Conservation (phyloP, 2,888 invertebrate species). For the Sphinx pinastri region DNA sequence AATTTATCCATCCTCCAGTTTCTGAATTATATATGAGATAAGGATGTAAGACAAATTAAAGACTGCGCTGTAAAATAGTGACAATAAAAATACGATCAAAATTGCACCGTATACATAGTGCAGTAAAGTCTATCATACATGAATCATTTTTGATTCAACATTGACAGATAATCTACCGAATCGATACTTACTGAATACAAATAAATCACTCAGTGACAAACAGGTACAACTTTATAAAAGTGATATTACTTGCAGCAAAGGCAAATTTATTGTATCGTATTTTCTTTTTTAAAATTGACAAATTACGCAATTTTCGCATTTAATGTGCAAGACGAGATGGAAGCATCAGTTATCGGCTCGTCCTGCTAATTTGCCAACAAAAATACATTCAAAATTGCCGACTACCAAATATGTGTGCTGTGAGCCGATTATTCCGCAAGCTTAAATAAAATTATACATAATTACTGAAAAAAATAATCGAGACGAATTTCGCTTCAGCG, state of each 20-base stretch:
- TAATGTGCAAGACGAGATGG: slow-evolving; percentile 44
- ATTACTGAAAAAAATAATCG: slow-evolving; percentile 46
- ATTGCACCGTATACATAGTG: slow-evolving; percentile 6
- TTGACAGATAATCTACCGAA: slow-evolving; percentile 41
- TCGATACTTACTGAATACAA: slow-evolving; percentile 42
- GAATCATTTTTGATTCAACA: slow-evolving; percentile 27
- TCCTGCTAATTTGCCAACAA: slow-evolving; percentile 29
- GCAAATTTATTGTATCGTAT: slow-evolving; percentile 32
- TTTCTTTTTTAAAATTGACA: slow-evolving; percentile 25
- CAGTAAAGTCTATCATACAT: neutral
- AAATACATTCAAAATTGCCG: slow-evolving; percentile 52
- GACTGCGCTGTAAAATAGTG: slow-evolving; percentile 5
- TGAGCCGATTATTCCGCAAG: slow-evolving; percentile 52
- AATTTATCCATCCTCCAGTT: neutral
- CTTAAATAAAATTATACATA: slow-evolving; percentile 62
- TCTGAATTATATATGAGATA: slow-evolving; percentile 17
- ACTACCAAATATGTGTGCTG: slow-evolving; percentile 61
- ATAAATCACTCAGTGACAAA: slow-evolving; percentile 57
- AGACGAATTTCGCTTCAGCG: slow-evolving; percentile 24
- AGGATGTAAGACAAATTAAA: slow-evolving; percentile 26
- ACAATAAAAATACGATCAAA: slow-evolving; percentile 8
- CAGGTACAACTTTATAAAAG: slow-evolving; percentile 61
- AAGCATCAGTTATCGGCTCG: slow-evolving; percentile 40
- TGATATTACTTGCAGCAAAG: slow-evolving; percentile 50
- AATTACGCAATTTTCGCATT: slow-evolving; percentile 44